Evolutionary conservation across 2,888 invertebrate genomes (phyloP).

Genomic region (Cancer borealis): DNA sequence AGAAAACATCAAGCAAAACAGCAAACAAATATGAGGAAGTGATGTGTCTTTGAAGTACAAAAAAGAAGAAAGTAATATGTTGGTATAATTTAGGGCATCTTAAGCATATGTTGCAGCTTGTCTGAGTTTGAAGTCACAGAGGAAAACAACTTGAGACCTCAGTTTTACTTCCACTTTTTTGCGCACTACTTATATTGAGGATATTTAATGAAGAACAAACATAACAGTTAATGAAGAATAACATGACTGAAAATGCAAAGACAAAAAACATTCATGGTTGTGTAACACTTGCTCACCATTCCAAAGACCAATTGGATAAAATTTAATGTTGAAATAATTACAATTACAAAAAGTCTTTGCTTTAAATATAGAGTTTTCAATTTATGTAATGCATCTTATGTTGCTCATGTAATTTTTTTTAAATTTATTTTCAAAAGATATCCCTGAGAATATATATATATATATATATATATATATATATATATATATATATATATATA

Average conservation of each 20-base stretch:
- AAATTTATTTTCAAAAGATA: neutral
- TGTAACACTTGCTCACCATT: neutral
- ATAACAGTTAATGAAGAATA: neutral
- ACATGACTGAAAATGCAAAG: neutral
- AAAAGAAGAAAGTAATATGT: neutral
- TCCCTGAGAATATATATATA: neutral
- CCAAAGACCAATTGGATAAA: neutral
- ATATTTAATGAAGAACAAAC: neutral
- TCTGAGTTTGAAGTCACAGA: neutral
- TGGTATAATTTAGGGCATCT: neutral
- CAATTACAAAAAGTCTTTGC: neutral
- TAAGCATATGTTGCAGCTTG: neutral
- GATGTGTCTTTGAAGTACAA: conserved; percentile 16
- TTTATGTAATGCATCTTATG: neutral
- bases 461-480: conserved; percentile 22
- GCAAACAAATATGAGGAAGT: neutral
- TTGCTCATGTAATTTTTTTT: neutral
- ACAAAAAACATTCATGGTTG: neutral
- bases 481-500: conserved; percentile 8
- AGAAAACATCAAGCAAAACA: neutral
- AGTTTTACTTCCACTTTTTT: neutral
- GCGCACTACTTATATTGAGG: neutral
- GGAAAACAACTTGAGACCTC: neutral
- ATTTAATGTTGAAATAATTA: neutral
- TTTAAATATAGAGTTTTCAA: neutral